A percentile compares a stretch with the other conserved stretches of the same genome.
phyloP scores from a whole-genome alignment of 2,888 invertebrate genomes.

The Dione vanillae region DNA sequence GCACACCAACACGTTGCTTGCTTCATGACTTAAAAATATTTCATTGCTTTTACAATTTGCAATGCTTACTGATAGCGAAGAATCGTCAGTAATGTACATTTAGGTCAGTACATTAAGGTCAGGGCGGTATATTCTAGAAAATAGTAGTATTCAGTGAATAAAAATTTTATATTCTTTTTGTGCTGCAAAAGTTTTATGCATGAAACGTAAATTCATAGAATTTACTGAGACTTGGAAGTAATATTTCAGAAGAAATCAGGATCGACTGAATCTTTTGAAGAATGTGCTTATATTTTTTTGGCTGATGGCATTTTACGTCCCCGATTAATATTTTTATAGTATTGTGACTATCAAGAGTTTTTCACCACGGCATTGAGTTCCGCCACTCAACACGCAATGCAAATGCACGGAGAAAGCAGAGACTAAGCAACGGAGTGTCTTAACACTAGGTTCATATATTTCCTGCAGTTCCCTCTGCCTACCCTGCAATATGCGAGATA shows the following conservation, averaged over 20 bases:
- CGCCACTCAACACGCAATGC: too few relatives aligned
- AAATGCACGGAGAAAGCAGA: too few relatives aligned
- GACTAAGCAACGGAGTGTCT: too few relatives aligned
- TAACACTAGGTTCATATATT: too few relatives aligned
- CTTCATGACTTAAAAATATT: conserved; percentile 27
- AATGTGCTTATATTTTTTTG: not conserved
- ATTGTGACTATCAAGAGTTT: too few relatives aligned
- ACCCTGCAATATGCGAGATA: too few relatives aligned
- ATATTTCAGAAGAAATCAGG: conserved; percentile 4
- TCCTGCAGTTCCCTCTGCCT: too few relatives aligned
- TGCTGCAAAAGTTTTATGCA: conserved; percentile 14
- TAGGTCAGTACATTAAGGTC: conserved; percentile 29
- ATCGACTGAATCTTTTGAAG: not conserved
- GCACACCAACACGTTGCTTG: not conserved
- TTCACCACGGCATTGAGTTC: too few relatives aligned
- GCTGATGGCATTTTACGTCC: not conserved
- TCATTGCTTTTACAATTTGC: conserved; percentile 33
- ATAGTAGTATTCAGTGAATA: conserved; percentile 24
- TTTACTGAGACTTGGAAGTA: conserved; percentile 15
- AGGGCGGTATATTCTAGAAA: conserved; percentile 17
- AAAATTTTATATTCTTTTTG: conserved; percentile 24
- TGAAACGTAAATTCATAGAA: conserved; percentile 10
- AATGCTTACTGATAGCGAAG: conserved; percentile 39
- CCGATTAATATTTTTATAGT: not conserved
- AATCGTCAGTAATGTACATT: conserved; percentile 27